Percentiles rank a stretch among this genome's conserved stretches.
Evolutionary conservation across 2,888 invertebrate species (phyloP).

Genomic region (Diaperis boleti): DNA sequence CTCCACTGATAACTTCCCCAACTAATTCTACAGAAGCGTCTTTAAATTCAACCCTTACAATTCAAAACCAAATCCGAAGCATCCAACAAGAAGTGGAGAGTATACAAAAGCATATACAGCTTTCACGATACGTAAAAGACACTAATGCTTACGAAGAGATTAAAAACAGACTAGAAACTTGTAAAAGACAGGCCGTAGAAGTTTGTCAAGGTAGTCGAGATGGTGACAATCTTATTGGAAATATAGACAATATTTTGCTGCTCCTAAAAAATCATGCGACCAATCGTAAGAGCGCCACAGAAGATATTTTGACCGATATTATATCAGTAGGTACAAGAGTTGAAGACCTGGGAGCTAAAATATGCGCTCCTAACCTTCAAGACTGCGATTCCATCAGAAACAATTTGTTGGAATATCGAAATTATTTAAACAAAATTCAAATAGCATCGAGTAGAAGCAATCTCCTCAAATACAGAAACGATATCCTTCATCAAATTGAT

Average conservation of each 20-base stretch:
- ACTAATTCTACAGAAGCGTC: too few relatives aligned
- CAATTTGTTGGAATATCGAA: slow-evolving; percentile 12
- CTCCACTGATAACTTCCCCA: too few relatives aligned
- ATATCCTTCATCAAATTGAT: slow-evolving; percentile 45
- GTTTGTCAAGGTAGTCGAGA: slow-evolving; percentile 2
- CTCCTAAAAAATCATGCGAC: slow-evolving; percentile 5
- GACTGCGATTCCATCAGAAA: slow-evolving; percentile 22
- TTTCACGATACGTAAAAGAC: slow-evolving; percentile 16
- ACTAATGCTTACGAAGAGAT: slow-evolving; percentile 21
- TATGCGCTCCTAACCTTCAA: background rate
- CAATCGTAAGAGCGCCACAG: slow-evolving; percentile 24
- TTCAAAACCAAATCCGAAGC: too few relatives aligned
- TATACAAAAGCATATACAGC: slow-evolving; percentile 10
- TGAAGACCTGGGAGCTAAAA: slow-evolving; percentile 29
- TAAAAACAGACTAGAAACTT: slow-evolving; percentile 1
- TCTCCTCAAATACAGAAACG: slow-evolving; percentile 27
- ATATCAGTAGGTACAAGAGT: slow-evolving; percentile 27
- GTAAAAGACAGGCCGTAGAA: background rate
- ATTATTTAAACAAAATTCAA: slow-evolving; percentile 22
- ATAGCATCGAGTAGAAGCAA: slow-evolving; percentile 1
- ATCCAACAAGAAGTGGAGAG: slow-evolving; percentile 17
- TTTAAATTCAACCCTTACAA: too few relatives aligned
- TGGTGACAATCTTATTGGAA: slow-evolving; percentile 1
- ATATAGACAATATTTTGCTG: slow-evolving; percentile 16
- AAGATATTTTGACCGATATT: slow-evolving; percentile 33